Base-by-base conservation (phyloP, 30 jellyfish, hydroid and myxozoan genomes). In the Sanderia malayensis region DNA sequence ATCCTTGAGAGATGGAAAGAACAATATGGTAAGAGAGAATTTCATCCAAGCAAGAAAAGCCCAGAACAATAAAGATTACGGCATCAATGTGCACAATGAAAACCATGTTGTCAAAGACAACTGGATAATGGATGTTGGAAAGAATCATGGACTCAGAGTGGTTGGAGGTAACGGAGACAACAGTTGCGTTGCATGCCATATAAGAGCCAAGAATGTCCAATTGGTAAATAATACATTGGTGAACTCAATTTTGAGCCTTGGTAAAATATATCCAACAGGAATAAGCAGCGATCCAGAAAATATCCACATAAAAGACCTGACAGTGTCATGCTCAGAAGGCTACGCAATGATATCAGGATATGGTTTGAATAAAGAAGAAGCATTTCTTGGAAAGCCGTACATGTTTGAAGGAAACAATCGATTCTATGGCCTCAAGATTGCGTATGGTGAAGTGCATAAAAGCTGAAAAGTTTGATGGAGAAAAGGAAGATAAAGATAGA, bases 271-370 rank as follows among this genome's bases (percentile, higher is more conserved):
- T 67, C 29, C 61, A 2, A 10, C 7, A 7, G 82, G 82, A 2
- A 33, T 1, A 1, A 58, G 59, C 76, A 33, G 28, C 41, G 46
- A 67, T 9, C 86, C 86, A 0, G 86, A 10, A 2, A 25, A 74
- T 26, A 44, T 74, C n/a, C 17, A 20, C 30, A 44, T 74, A 13
- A 49, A 58, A 6, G 30, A 59, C 6, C 9, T 60, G 59, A 34
- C n/a, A 21, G 65, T 53, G 1, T 55, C 86, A 0, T 58, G 68
- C 33, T 22, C 25, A 7, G 17, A 44, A 13, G 29, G 44, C 21
- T 74, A 31, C 67, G 86, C 86, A 22, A 74, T 74, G 86, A 74
- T 74, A 19, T 57, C 58, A 31, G 86, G 86, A 13, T 28, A 61
- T 23, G 60, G 58, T 3, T 24, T 27, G 57, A 19, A 68, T 24